A percentile compares a stretch with the other conserved stretches of the same genome.
phyloP scores from a whole-genome alignment of 30 jellyfish, hydroid and myxozoan genomes.

The Sanderia malayensis region DNA sequence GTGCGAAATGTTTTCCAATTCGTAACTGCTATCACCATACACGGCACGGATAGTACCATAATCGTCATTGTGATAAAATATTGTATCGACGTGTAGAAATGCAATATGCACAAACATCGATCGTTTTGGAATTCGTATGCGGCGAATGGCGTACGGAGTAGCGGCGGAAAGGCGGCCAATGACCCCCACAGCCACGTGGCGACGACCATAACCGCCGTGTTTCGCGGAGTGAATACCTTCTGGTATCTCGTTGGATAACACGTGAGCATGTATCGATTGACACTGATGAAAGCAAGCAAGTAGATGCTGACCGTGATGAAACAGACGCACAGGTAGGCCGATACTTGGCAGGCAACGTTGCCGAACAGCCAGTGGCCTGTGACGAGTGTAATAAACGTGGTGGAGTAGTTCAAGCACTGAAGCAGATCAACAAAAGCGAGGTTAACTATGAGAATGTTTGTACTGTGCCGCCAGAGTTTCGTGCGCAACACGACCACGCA shows the following conservation, averaged over 20 bases:
- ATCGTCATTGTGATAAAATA: constrained; percentile 14
- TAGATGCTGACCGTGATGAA: constrained; percentile 28
- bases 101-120: constrained; percentile 42
- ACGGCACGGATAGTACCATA: constrained; percentile 25
- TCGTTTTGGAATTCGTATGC: constrained; percentile 31
- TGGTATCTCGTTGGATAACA: neutral
- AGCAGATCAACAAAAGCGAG: constrained; percentile 43
- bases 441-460: constrained; percentile 41
- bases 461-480: constrained; percentile 28
- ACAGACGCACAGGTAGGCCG: constrained; percentile 28
- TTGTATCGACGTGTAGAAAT: constrained; percentile 10
- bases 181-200: constrained; percentile 29
- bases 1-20: constrained; percentile 31
- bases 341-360: constrained; percentile 32
- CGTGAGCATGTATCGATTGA: constrained; percentile 27
- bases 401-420: constrained; percentile 26
- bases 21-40: constrained; percentile 3
- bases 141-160: constrained; percentile 35
- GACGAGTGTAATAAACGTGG: constrained; percentile 20
- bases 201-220: constrained; percentile 15
- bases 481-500: constrained; percentile 36
- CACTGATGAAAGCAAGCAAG: constrained; percentile 42
- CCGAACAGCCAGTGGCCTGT: constrained; percentile 49
- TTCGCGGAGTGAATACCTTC: constrained; percentile 10
- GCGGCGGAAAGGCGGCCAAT: constrained; percentile 36